Evolutionary conservation across 2,797 vertebrate species (phyloP).

Genomic region (Meriones psammophilus): DNA sequence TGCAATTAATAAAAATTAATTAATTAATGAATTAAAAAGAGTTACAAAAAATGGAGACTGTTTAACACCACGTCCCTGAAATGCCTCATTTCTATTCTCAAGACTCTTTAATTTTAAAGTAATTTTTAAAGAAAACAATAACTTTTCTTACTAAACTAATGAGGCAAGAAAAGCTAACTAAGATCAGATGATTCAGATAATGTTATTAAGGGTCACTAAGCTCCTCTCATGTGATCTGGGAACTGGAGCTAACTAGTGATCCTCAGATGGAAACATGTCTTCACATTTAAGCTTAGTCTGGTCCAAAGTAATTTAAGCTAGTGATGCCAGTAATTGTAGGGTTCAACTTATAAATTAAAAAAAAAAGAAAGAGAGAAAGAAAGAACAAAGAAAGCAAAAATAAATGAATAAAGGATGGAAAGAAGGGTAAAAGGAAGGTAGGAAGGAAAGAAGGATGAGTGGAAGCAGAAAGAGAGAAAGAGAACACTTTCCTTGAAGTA

Average conservation of each 20-base stretch:
- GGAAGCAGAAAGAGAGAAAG: not conserved
- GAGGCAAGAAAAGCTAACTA: not conserved
- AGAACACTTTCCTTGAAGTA: not conserved
- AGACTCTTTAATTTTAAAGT: not conserved
- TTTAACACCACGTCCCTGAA: not conserved
- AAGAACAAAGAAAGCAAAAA: not conserved
- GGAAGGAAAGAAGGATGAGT: accelerated
- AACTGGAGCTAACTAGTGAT: not conserved
- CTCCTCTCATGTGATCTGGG: not conserved
- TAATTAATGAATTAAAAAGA: too few relatives aligned
- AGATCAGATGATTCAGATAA: not conserved
- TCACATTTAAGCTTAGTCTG: not conserved
- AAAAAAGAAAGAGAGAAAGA: too few relatives aligned
- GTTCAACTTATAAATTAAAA: not conserved
- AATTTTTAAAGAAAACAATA: too few relatives aligned
- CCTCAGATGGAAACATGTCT: not conserved
- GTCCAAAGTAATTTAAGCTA: too few relatives aligned
- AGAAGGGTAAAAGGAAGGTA: not conserved
- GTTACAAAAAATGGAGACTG: not conserved
- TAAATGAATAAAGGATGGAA: not conserved
- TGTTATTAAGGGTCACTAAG: not conserved
- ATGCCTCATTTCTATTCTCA: not conserved
- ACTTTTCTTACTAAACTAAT: not conserved
- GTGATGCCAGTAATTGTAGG: too few relatives aligned
- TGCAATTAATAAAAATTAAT: too few relatives aligned